Conservation (phyloP, 1,140 invertebrate species). For the Pissodes strobi region DNA sequence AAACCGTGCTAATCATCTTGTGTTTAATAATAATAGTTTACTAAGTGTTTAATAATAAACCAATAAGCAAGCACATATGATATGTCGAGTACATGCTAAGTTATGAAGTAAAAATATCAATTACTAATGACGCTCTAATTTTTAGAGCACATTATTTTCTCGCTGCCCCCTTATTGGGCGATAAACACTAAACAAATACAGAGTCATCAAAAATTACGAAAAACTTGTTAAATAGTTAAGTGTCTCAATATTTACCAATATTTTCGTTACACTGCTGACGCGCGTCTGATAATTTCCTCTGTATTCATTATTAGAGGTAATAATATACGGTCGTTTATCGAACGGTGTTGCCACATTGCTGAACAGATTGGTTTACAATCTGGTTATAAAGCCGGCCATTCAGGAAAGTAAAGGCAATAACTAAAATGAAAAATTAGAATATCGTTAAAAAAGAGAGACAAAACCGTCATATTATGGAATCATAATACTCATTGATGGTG, state of each 20-base stretch:
- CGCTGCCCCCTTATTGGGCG: constrained; percentile 4
- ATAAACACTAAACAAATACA: constrained; percentile 11
- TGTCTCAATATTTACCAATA: constrained; percentile 24
- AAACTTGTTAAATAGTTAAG: constrained; percentile 27
- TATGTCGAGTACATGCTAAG: constrained; percentile 3
- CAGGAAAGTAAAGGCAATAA: too few species aligned
- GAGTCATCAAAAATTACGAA: constrained; percentile 28
- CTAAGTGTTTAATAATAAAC: constrained; percentile 6
- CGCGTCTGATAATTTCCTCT: background rate
- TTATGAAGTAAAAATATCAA: constrained; percentile 14
- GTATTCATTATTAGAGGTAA: constrained; percentile 5
- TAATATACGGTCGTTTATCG: too few species aligned
- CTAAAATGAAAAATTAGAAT: too few species aligned
- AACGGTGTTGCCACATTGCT: constrained; percentile 8
- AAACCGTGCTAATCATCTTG: background rate
- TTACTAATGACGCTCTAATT: constrained; percentile 17
- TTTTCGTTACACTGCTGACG: constrained; percentile 10
- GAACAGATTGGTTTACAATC: background rate
- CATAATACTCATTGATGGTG: too few species aligned
- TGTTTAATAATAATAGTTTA: constrained; percentile 4
- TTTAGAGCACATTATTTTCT: background rate
- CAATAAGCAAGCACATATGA: background rate
- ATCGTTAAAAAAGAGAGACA: too few species aligned
- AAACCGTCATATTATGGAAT: too few species aligned
- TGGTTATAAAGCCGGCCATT: background rate